These are phyloP conservation scores for Chironomus tepperi DNA, from an alignment of 1,140 invertebrate genomes.

Conservation along the genomic window DNA sequence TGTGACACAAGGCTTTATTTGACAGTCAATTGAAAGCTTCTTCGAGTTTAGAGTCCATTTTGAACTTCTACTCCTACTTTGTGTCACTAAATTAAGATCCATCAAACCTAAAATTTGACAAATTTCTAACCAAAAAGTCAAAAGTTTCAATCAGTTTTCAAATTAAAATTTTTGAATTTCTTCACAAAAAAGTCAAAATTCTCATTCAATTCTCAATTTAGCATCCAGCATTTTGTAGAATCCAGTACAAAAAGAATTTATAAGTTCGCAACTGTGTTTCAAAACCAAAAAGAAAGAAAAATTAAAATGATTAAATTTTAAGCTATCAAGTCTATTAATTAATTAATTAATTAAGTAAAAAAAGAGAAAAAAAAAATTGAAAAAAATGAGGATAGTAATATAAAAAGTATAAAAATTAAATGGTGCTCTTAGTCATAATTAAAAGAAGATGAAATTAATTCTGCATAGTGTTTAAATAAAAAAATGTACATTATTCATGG, in stretches of 20 bases:
- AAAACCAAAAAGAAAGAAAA: neutral
- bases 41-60: too few species aligned
- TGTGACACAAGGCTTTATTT: too few species aligned
- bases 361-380: neutral
- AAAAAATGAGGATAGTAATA: neutral
- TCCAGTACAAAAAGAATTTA: neutral
- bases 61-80: too few species aligned
- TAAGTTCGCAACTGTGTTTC: neutral
- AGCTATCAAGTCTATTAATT: neutral
- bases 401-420: neutral
- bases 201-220: too few species aligned
- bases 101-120: too few species aligned
- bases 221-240: too few species aligned
- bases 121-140: too few species aligned
- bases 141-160: too few species aligned
- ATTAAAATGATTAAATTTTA: neutral
- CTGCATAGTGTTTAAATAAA: neutral
- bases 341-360: neutral
- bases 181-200: too few species aligned
- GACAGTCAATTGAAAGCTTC: too few species aligned
- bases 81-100: too few species aligned
- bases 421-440: conserved; percentile 1
- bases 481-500: conserved; percentile 8
- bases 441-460: neutral
- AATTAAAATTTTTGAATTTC: too few species aligned